Evolutionary conservation across 2,113 vertebrate genomes (phyloP), one percentile per base, ranked within the genome.

Genomic region (Thryonomys swinderianus): DNA sequence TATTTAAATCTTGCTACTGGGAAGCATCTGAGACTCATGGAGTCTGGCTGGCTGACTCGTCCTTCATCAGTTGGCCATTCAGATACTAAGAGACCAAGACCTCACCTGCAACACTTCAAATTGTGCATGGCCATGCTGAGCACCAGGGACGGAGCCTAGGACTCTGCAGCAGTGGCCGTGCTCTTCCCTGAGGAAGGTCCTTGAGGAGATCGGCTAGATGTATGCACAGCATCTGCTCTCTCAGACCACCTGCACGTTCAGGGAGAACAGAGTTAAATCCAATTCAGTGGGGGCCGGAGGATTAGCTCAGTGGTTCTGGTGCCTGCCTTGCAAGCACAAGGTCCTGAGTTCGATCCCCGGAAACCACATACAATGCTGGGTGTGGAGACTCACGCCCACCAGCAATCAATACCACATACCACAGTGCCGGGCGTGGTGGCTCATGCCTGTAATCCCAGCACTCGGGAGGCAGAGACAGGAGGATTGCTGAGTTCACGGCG

Each of bases 1-100:
- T 89, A 27, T 76, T 96, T 90, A 76, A 95, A 62, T 82, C 32
- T 45, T 80, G 42, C 13, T 90, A 59, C 71, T 81, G 23, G 66
- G 1, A 32, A 48, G 20, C 76, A 89, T 51, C 87, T 93, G 55
- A 89, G 40, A 92, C 67, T 91, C 45, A 76, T 34, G 62, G 25
- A 76, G 62, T 89, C 51, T 71, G n/a, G 27, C 74, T 76, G 0
- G 9, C 80, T 25, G 21, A 85, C 53, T 79, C 55, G 59, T 20
- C 73, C 45, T 27, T 76, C 57, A 3, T 40, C 40, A 45, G 25
- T 59, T n/a, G 14, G 78, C 45, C 71, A 45, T 37, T 42, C 37
- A 83, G 57, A 62, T 80, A 76, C 42, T 66, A 30, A 91, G 45
- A 87, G 42, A 57, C 64, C 67, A n/a, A 87, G 23, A 40, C 12